Percentiles rank a stretch among this genome's conserved stretches.
These are phyloP conservation scores for Brachypalpus laphriformis DNA, from an alignment of 2,888 invertebrate genomes.

Conservation along the genomic window DNA sequence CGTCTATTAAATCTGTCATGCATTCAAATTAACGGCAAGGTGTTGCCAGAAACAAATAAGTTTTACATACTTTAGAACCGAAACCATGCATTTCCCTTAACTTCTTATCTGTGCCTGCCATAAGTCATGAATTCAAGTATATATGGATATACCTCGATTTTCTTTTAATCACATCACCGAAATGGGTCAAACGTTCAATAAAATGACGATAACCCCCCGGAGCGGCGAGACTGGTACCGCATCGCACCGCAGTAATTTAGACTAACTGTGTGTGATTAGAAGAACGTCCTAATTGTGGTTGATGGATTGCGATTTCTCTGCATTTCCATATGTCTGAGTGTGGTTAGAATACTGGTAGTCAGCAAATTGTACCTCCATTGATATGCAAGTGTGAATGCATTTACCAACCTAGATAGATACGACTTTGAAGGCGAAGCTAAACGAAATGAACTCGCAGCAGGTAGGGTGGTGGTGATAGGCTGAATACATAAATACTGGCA, in stretches of 20 bases:
- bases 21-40: background rate
- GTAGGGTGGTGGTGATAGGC: background rate
- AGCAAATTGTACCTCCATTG: slow-evolving; percentile 31
- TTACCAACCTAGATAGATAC: slow-evolving; percentile 57
- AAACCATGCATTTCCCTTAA: background rate
- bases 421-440: slow-evolving; percentile 43
- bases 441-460: slow-evolving; percentile 44
- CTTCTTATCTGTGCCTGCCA: background rate
- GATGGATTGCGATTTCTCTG: slow-evolving; percentile 64
- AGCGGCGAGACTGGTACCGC: slow-evolving; percentile 35
- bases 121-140: background rate
- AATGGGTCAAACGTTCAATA: slow-evolving; percentile 54
- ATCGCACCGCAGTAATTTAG: slow-evolving; percentile 48
- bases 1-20: background rate
- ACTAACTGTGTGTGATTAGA: slow-evolving; percentile 49
- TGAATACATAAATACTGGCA: slow-evolving; percentile 64
- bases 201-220: background rate
- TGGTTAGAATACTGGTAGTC: slow-evolving; percentile 38
- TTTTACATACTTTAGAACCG: background rate
- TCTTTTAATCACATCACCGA: background rate
- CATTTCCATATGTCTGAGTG: slow-evolving; percentile 17
- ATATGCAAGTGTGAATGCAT: slow-evolving; percentile 57
- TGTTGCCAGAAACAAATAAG: background rate
- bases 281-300: slow-evolving; percentile 68
- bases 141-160: background rate